Conservation (phyloP, 1,140 invertebrate genomes). For the Tribolium madens region DNA sequence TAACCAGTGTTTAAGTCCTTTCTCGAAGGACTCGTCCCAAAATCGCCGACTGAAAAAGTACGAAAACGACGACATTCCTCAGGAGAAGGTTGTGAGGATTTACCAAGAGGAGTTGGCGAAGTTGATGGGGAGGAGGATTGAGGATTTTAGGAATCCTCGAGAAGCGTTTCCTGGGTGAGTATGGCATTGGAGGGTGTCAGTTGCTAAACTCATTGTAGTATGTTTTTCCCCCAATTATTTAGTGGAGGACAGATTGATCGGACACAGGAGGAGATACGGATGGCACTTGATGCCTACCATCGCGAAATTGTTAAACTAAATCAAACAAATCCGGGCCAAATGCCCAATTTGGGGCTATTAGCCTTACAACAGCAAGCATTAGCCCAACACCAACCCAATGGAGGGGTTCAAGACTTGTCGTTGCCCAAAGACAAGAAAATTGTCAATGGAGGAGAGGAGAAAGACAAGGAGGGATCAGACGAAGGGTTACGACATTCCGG, state of each 20-base stretch:
- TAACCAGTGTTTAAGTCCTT: constrained; percentile 80
- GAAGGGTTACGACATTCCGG: constrained; percentile 80
- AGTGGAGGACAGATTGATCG: constrained; percentile 76
- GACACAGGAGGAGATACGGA: constrained; percentile 86
- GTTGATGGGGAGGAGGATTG: constrained; percentile 84
- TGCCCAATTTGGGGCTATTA: constrained; percentile 74
- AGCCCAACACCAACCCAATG: constrained; percentile 70
- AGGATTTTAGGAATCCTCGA: constrained; percentile 77
- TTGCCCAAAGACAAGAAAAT: constrained; percentile 83
- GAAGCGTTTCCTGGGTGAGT: constrained; percentile 80
- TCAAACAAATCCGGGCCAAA: constrained; percentile 70
- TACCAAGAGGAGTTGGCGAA: constrained; percentile 97
- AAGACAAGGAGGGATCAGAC: constrained; percentile 65
- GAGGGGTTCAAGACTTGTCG: constrained; percentile 87
- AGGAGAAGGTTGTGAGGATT: constrained; percentile 96
- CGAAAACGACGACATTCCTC: constrained; percentile 94
- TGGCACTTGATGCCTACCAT: constrained; percentile 92
- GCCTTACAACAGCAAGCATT: constrained; percentile 81
- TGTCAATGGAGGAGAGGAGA: constrained; percentile 73
- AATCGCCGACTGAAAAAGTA: constrained; percentile 85
- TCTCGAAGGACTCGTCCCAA: constrained; percentile 78
- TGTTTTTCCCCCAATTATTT: constrained; percentile 85
- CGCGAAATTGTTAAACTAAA: constrained; percentile 90
- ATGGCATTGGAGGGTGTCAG: constrained; percentile 66
- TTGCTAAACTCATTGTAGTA: constrained; percentile 77